These are phyloP conservation scores for Rosalia funebris DNA, from an alignment of 2,888 invertebrate genomes.

Conservation along the genomic window DNA sequence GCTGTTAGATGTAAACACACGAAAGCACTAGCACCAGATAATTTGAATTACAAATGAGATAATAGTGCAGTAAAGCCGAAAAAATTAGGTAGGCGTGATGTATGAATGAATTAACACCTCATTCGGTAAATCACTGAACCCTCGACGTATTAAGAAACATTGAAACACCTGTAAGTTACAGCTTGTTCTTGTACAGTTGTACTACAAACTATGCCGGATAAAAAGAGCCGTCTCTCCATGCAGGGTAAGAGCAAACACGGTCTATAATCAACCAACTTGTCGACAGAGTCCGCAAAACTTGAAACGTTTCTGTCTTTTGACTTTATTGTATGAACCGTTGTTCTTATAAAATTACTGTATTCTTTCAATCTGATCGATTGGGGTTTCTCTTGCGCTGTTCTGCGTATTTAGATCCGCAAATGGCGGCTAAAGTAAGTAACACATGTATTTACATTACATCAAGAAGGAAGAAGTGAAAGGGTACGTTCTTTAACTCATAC, in stretches of 20 bases:
- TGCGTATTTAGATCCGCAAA: too few species aligned
- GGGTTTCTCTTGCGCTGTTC: too few species aligned
- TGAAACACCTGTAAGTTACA: constrained; percentile 36
- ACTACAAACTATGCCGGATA: constrained; percentile 41
- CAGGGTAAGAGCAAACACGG: constrained; percentile 40
- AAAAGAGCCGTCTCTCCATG: constrained; percentile 40
- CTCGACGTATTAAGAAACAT: constrained; percentile 29
- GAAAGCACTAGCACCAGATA: too few species aligned
- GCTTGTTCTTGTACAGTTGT: constrained; percentile 42
- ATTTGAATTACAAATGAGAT: constrained; percentile 16
- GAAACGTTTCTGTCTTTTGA: constrained; percentile 23
- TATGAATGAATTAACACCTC: constrained; percentile 26
- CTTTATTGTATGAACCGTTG: constrained; percentile 14
- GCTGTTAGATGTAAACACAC: too few species aligned
- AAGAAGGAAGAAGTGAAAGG: too few species aligned
- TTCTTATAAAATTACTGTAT: constrained; percentile 21
- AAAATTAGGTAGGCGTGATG: constrained; percentile 20
- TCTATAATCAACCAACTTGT: constrained; percentile 38
- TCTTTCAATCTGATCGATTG: not conserved
- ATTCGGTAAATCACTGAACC: constrained; percentile 33
- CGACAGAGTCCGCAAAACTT: constrained; percentile 33
- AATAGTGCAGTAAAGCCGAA: constrained; percentile 12
- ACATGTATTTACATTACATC: too few species aligned
- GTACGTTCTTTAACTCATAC: too few species aligned
- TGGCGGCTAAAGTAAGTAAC: too few species aligned